Evolutionary conservation across 2,797 vertebrate species (phyloP), one percentile per base, ranked within the genome.

Genomic region (Eleutherodactylus coqui): DNA sequence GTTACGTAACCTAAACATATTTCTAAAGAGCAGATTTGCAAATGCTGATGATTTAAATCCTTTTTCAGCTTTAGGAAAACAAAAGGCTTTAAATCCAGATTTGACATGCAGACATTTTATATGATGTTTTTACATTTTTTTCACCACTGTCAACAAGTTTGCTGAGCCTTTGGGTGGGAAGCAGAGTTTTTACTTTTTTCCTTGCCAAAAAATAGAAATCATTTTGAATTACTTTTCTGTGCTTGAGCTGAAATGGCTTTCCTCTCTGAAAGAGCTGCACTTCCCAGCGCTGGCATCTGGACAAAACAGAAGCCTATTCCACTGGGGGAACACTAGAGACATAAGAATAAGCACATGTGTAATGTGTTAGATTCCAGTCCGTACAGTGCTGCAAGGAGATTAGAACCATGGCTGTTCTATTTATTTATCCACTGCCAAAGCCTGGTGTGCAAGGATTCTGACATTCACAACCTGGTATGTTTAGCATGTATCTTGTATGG

Each of bases 301-400:
- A 91, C 91, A 92, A 83, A 90, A 91, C 90, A 92, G 92, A 91
- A 91, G 91, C 91, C 89, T 81, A 69, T 88, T 82, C 88, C 88
- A 87, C 88, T 86, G 89, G 89, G 72, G 88, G 70, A 88, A 84
- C 84, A 89, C 86, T 85, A 27, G 85, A 85, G 86, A 88, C 85
- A 86, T 88, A 87, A 89, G 89, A 89, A 88, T 88, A 86, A 88
- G 88, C 79, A 84, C 79, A 88, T 75, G 84, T 84, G 89, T 82
- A 78, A 76, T 86, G 81, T 83, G 86, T 90, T 86, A 69, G 58
- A 51, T 58, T 53, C 88, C 84, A 90, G 38, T 84, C 75, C 88
- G 86, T 86, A 88, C 32, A 77, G 89, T 87, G 85, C 90, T 89
- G 82, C 79, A 82, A 77, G 58, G 69, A 90, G 88, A 89, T 90